Base-by-base conservation (phyloP, 2,797 vertebrate species). In the Lutjanus argentimaculatus region DNA sequence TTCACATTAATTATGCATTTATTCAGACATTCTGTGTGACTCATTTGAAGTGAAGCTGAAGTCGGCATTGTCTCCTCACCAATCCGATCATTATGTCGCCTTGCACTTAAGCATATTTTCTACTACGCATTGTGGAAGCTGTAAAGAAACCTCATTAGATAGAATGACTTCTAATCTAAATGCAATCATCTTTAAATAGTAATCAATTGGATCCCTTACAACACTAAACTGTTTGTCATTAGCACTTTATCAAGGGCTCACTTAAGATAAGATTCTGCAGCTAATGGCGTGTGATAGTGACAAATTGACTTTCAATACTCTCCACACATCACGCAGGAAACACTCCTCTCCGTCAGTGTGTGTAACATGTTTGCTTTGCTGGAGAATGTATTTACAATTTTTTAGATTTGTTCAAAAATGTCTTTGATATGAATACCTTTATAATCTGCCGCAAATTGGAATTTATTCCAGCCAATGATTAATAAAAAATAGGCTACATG, bases 221-320 rank as follows among this genome's bases (percentile, higher is more conserved):
- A 81, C 81, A 79, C 90, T 93, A 90, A 92, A 92, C 91, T 94
- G 91, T 92, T 94, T 91, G 91, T 92, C 93, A 93, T 94, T 95
- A 91, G 77, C 88, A 85, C 90, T 93, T 89, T 93, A 93, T 94
- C 90, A 93, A 92, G 89, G 86, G 88, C 81, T 85, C 84, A 81
- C 81, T 90, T 84, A 75, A 93, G 93, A 94, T 95, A 92, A 92
- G 90, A 93, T 92, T 86, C 88, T 85, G 77, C 55, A 57, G 89
- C 87, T 88, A 93, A 93, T 88, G 86, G 87, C 43, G 69, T 82
- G 82, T 85, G 87, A 89, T 94, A 77, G 91, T 90, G 93, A 94
- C 93, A 94, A 92, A 95, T 92, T 91, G 91, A 89, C 89, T 93
- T 88, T 93, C 84, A 90, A 93, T 91, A 75, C 64, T 71, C 80